Conservation (phyloP, 2,888 invertebrate species). For the Campoplex nolae region DNA sequence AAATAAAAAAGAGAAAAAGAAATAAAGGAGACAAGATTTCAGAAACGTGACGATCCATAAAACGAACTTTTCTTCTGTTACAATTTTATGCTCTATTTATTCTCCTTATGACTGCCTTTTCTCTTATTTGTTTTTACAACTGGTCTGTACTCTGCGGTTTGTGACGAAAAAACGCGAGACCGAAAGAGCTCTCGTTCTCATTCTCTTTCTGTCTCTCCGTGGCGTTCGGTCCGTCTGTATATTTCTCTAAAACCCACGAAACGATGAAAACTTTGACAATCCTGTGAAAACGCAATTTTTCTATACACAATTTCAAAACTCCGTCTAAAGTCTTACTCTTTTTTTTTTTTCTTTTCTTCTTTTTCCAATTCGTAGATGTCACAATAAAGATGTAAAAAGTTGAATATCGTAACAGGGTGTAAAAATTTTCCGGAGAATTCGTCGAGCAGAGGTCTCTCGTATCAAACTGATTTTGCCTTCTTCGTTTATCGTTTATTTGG, state of each 20-base stretch:
- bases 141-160: neutral
- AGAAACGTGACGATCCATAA: constrained; percentile 13
- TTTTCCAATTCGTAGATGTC: neutral
- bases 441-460: neutral
- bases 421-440: neutral
- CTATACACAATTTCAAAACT: neutral
- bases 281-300: constrained; percentile 34
- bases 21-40: neutral
- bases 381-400: neutral
- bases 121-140: constrained; percentile 36
- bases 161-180: neutral
- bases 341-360: neutral
- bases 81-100: constrained; percentile 37
- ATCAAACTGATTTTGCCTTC: neutral
- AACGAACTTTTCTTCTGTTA: neutral
- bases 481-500: neutral
- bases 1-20: neutral
- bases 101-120: constrained; percentile 6
- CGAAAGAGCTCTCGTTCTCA: neutral
- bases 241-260: neutral
- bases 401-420: neutral
- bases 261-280: constrained; percentile 52
- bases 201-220: neutral
- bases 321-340: neutral
- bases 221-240: neutral